Percentiles rank a stretch among this genome's conserved stretches.
phyloP scores from a whole-genome alignment of 2,888 invertebrate species.

The Amblyjoppa proteus region DNA sequence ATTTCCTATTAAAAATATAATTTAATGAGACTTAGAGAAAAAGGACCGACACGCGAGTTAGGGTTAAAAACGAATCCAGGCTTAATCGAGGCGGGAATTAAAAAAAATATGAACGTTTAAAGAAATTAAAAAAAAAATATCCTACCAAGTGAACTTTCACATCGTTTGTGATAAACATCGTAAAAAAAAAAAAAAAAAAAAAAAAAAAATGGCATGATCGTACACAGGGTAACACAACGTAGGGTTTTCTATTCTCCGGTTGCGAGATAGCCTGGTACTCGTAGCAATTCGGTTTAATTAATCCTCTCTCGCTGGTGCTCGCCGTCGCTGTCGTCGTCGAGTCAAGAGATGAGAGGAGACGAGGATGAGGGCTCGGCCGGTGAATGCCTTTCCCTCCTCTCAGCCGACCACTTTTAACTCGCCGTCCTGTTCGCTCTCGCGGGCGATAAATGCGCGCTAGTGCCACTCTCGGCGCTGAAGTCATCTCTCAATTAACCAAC shows the following conservation, averaged over 20 bases:
- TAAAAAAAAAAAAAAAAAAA: too few relatives aligned
- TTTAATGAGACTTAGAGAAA: too few relatives aligned
- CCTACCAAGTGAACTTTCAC: too few relatives aligned
- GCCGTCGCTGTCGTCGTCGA: conserved; percentile 41
- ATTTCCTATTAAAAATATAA: too few relatives aligned
- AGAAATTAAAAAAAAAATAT: too few relatives aligned
- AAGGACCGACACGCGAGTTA: too few relatives aligned
- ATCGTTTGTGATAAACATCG: too few relatives aligned
- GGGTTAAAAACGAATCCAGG: too few relatives aligned
- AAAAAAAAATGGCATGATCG: too few relatives aligned
- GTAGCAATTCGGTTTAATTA: conserved; percentile 80
- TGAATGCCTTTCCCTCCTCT: conserved; percentile 33
- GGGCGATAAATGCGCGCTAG: conserved; percentile 63
- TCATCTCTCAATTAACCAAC: conserved; percentile 82
- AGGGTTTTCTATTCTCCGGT: conserved; percentile 55
- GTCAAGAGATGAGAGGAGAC: conserved; percentile 57
- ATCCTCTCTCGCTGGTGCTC: conserved; percentile 69
- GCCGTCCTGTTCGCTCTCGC: conserved; percentile 30
- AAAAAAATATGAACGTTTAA: too few relatives aligned
- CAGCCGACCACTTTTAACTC: conserved; percentile 12
- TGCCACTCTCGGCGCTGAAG: conserved; percentile 74
- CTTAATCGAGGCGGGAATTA: too few relatives aligned
- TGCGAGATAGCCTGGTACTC: conserved; percentile 70
- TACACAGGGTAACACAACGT: background rate
- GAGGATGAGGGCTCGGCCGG: conserved; percentile 16